A percentile compares a stretch with the other conserved stretches of the same genome.
These are phyloP conservation scores for Cylloceria caligata DNA, from an alignment of 2,888 invertebrate genomes.

Conservation along the genomic window DNA sequence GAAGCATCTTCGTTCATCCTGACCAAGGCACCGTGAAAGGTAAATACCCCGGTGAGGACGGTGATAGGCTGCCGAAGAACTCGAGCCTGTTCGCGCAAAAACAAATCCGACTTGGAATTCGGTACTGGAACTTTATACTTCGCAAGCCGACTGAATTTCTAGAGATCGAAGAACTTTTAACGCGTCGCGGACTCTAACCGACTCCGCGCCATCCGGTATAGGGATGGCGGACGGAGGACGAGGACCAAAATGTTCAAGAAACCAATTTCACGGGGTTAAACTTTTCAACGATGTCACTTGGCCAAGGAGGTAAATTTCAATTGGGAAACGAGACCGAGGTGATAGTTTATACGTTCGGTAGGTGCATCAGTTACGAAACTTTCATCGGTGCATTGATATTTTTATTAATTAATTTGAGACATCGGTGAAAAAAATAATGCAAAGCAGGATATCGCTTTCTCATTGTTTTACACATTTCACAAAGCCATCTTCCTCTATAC, in stretches of 20 bases:
- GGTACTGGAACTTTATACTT: constrained; percentile 75
- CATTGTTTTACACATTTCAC: too few species aligned
- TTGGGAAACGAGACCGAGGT: constrained; percentile 6
- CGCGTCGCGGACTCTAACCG: constrained; percentile 39
- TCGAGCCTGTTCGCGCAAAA: constrained; percentile 59
- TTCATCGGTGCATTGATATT: neutral
- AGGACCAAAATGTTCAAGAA: constrained; percentile 68
- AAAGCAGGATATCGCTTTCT: neutral
- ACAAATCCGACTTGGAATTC: constrained; percentile 81
- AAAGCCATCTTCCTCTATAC: too few species aligned
- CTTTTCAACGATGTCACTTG: constrained; percentile 67
- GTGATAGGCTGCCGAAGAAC: constrained; percentile 34
- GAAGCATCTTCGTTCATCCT: constrained; percentile 74
- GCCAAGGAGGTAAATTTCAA: constrained; percentile 59
- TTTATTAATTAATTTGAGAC: neutral
- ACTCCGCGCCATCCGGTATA: constrained; percentile 16
- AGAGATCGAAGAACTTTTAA: constrained; percentile 67
- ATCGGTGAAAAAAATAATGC: neutral
- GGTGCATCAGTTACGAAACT: neutral
- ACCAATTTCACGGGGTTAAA: constrained; percentile 75
- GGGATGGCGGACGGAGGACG: constrained; percentile 56
- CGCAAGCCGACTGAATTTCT: constrained; percentile 62
- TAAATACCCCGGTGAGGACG: constrained; percentile 75
- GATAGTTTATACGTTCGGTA: neutral
- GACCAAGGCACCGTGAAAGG: constrained; percentile 77